Base-by-base conservation (phyloP, 2,888 invertebrate genomes). In the Dryomyza anilis region DNA sequence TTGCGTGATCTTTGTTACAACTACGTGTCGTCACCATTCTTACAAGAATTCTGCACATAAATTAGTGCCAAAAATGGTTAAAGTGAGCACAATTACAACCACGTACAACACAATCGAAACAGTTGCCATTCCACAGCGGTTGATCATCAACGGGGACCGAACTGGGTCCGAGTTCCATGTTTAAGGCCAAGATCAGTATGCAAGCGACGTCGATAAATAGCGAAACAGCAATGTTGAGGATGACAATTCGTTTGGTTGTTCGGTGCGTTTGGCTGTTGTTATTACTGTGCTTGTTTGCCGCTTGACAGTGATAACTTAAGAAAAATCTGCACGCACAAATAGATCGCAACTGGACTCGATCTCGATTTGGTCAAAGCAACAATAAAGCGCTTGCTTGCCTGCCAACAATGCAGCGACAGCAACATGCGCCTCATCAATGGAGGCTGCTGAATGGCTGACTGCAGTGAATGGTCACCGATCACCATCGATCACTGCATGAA, bases 51-150 rank as follows among this genome's bases (percentile, higher is more conserved):
- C 43, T 56, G 39, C 30, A 43, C 45, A 58, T 45, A 29, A 25
- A 60, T 52, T 52, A 39, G 25, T 25, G 33, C 76, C 77, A 74
- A 79, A 79, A 78, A 78, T 77, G 80, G 79, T 75, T 73, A 74
- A 74, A 79, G 73, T 74, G 27, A 1, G 29, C 45, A 60, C 33
- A 60, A 36, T 36, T 16, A 52, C 27, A 61, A 52, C 43, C 36
- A 39, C 52, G n/a, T 16, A 25, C 10, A 43, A 1, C 23, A 39
- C 30, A 23, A 30, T 46, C n/a, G 14, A 4, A 25, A 39, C 39
- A 39, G n/a, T 3, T 14, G n/a, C 39, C 12, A 39, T 3, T 3
- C 39, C 39, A 3, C 12, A 39, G n/a, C 8, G 14, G 29, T 27
- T n/a, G 39, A n/a, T 57, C 43, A 2, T 27, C 57, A 56, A 56